These are phyloP conservation scores for Pammene fasciana DNA, from an alignment of 2,888 invertebrate species.

Conservation along the genomic window DNA sequence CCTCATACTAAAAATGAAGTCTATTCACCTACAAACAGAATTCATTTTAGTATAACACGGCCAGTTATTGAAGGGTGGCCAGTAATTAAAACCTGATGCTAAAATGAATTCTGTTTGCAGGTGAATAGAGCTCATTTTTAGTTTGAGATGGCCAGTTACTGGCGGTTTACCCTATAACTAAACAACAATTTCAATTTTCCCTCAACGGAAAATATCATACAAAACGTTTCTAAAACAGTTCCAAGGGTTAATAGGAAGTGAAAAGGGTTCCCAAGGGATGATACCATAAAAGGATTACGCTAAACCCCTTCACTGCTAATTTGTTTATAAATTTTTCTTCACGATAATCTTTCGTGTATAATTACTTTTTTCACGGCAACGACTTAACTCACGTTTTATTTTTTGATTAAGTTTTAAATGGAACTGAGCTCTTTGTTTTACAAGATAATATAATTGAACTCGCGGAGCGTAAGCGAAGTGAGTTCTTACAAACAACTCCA, in stretches of 20 bases:
- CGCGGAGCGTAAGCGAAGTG: too few species aligned
- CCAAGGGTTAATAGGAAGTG: constrained; percentile 48
- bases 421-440: not conserved
- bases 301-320: constrained; percentile 76
- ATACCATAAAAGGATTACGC: constrained; percentile 73
- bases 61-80: too few species aligned
- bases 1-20: too few species aligned
- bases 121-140: too few species aligned
- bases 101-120: too few species aligned
- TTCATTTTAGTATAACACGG: too few species aligned
- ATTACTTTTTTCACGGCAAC: constrained; percentile 54
- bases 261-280: constrained; percentile 63
- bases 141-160: too few species aligned
- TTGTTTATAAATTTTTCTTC: constrained; percentile 75
- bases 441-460: too few species aligned
- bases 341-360: constrained; percentile 52
- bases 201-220: not conserved
- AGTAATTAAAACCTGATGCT: too few species aligned
- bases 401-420: constrained; percentile 2
- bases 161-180: too few species aligned
- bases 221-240: constrained; percentile 31
- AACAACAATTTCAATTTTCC: not conserved
- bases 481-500: too few species aligned
- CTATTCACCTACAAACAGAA: too few species aligned
- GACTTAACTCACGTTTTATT: constrained; percentile 27